Conservation (phyloP, 2,888 invertebrate species). For the Zaprionus bogoriensis region DNA sequence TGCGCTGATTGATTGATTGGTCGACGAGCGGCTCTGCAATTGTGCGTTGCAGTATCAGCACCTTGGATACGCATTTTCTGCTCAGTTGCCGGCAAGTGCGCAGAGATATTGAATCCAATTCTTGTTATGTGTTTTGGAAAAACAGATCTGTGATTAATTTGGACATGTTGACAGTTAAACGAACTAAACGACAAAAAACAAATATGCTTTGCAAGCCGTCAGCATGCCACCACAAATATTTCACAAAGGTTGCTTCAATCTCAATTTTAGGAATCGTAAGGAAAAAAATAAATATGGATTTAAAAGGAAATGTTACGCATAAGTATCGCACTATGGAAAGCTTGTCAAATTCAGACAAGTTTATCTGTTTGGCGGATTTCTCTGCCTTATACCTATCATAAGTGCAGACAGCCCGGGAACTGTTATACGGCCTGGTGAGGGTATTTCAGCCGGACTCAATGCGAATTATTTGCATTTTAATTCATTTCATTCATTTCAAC, state of each 20-base stretch:
- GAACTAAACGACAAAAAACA: conserved; percentile 6
- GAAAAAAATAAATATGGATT: too few species aligned
- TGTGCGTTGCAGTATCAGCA: conserved; percentile 5
- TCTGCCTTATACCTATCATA: too few species aligned
- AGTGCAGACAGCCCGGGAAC: too few species aligned
- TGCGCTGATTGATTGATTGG: conserved; percentile 15
- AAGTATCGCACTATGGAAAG: too few species aligned
- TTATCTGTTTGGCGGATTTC: too few species aligned
- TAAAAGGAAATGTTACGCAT: too few species aligned
- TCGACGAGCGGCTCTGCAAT: conserved; percentile 5
- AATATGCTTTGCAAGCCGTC: neutral
- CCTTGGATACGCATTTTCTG: conserved; percentile 41
- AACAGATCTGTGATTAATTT: conserved; percentile 42
- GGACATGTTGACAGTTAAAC: conserved; percentile 64
- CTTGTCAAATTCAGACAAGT: too few species aligned
- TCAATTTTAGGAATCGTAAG: too few species aligned
- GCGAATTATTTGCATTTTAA: too few species aligned
- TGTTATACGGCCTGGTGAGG: too few species aligned
- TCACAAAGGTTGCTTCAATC: neutral
- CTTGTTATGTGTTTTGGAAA: conserved; percentile 37
- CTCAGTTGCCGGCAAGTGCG: conserved; percentile 27
- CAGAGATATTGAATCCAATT: conserved; percentile 21
- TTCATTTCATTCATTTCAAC: too few species aligned
- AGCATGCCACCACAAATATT: neutral
- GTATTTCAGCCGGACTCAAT: too few species aligned